These are phyloP conservation scores for Clarias platycephalus DNA, from an alignment of 2,797 vertebrate species.

Conservation along the genomic window DNA sequence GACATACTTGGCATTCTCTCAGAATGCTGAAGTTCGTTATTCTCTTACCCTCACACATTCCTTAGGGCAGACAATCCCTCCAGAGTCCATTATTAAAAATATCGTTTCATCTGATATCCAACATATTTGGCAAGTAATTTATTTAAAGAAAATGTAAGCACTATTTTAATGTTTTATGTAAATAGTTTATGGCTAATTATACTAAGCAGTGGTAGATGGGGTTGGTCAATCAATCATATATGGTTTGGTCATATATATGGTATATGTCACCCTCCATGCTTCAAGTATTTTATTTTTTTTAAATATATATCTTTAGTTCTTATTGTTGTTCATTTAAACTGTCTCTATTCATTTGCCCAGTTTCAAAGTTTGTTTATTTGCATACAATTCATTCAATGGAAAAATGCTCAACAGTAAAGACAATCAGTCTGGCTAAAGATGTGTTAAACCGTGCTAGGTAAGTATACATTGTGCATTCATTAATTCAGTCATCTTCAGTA, in stretches of 20 bases:
- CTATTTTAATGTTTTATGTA: neutral
- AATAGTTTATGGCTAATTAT: neutral
- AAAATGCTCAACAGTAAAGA: too few relatives aligned
- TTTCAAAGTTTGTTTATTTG: too few relatives aligned
- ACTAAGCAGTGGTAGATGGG: neutral
- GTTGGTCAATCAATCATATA: neutral
- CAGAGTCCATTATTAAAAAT: neutral
- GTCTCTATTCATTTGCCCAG: too few relatives aligned
- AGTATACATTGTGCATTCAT: too few relatives aligned
- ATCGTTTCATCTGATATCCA: neutral
- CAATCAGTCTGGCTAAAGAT: too few relatives aligned
- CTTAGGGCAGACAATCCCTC: neutral
- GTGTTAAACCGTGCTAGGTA: too few relatives aligned
- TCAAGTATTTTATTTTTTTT: neutral
- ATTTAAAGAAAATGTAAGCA: neutral
- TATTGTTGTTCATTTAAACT: too few relatives aligned
- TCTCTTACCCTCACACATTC: neutral
- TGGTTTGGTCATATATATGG: neutral
- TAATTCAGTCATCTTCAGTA: too few relatives aligned
- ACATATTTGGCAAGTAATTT: neutral
- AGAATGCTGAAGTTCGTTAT: neutral
- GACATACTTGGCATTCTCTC: neutral
- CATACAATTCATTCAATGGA: too few relatives aligned
- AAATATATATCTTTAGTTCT: neutral
- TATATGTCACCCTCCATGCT: neutral